Evolutionary conservation across 2,797 vertebrate genomes (phyloP), one percentile per base, ranked within the genome.

Genomic region (Hippopotamyrus pictus): DNA sequence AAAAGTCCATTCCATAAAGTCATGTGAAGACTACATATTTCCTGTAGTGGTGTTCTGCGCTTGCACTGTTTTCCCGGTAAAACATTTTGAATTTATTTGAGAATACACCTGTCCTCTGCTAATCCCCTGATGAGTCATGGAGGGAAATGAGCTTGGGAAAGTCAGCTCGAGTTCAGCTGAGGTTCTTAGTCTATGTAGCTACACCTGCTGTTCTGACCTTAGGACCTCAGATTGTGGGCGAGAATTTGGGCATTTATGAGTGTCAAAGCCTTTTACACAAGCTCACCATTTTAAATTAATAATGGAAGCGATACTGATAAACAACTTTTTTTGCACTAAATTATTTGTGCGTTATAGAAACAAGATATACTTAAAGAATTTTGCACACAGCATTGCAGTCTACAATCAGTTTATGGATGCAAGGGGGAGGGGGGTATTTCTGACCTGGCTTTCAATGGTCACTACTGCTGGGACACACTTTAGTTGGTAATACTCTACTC

Each of bases 121-220:
- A 57, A 54, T 87, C 22, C 53, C 5, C 50, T 57, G 17, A 3
- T 86, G 50, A 89, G 53, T 90, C 87, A 90, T 59, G 51, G n/a
- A 69, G 59, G 44, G 6, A 37, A 57, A 59, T 88, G 46, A 89
- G 51, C 53, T 14, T 57, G 46, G 12, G 51, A 87, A 86, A 83
- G 54, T 91, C 65, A 87, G 79, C 17, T 85, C 14, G 88, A 89
- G 59, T 37, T 76, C 62, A 87, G 8, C 65, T 87, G 76, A 90
- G 76, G 65, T 87, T 33, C 83, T 86, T 51, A 37, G 19, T 62
- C 54, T 57, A 4, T 33, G 57, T 19, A 54, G 41, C 5, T 44
- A 62, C 83, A 86, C 46, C 88, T 86, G 88, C 44, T 48, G 9
- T 29, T 82, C 73, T 62, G 37, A 41, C 37, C 14, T 84, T 25